Conservation (phyloP, 2,797 vertebrate genomes). For the Fistularia tabacaria region DNA sequence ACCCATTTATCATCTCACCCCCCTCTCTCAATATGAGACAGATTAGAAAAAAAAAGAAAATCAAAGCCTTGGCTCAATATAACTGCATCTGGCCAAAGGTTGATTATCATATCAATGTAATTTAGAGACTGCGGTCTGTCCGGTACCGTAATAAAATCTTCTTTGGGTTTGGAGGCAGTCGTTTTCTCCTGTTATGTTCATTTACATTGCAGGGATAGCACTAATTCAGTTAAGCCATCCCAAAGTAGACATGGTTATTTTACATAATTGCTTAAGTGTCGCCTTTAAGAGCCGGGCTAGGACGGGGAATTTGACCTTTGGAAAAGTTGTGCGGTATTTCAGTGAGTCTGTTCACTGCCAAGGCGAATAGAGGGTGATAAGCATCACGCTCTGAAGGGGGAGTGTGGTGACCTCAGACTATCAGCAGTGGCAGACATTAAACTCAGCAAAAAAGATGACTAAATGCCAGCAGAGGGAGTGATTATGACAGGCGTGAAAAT, state of each 20-base stretch:
- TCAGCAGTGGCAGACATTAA: constrained; percentile 17
- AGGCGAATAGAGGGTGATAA: constrained; percentile 32
- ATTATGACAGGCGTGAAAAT: not conserved
- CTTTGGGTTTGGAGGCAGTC: constrained; percentile 50
- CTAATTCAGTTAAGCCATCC: constrained; percentile 62
- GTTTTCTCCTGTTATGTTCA: constrained; percentile 66
- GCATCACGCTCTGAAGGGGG: constrained; percentile 16
- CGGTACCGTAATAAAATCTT: constrained; percentile 65
- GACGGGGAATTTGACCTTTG: constrained; percentile 53
- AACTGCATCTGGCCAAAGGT: constrained; percentile 37
- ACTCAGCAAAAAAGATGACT: constrained; percentile 11
- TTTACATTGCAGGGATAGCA: constrained; percentile 68
- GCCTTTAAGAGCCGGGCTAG: constrained; percentile 57
- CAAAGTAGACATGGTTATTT: constrained; percentile 68
- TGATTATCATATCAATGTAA: constrained; percentile 60
- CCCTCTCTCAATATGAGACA: constrained; percentile 27
- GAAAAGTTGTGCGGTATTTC: constrained; percentile 37
- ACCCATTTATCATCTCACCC: constrained; percentile 42
- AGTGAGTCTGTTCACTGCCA: constrained; percentile 22
- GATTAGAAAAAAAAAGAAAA: constrained; percentile 29
- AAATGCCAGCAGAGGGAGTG: not conserved
- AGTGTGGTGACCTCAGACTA: constrained; percentile 11
- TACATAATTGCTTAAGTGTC: constrained; percentile 66
- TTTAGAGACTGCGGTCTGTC: constrained; percentile 56
- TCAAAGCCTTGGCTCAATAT: constrained; percentile 25